Conservation (phyloP, 2,797 vertebrate species). For the Ceyx erithaca region DNA sequence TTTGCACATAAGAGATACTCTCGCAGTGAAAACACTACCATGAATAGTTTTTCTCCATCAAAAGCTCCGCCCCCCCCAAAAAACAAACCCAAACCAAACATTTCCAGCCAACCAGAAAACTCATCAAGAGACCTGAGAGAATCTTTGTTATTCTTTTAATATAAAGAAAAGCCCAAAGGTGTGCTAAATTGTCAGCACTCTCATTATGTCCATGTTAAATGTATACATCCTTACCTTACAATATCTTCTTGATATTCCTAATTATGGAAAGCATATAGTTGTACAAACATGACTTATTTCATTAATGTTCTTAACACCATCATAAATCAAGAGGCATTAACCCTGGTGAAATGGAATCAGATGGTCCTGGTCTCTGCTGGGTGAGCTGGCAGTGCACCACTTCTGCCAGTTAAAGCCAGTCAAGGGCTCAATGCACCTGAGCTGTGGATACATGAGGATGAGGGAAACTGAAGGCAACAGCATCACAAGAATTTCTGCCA, state of each 20-base stretch:
- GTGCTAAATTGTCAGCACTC: neutral
- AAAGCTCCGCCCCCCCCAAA: neutral
- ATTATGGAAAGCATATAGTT: neutral
- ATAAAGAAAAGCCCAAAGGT: neutral
- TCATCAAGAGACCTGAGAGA: neutral
- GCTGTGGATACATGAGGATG: accelerated
- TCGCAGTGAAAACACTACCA: neutral
- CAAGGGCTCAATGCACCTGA: neutral
- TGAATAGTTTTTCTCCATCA: neutral
- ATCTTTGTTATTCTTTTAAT: neutral
- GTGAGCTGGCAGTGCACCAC: neutral
- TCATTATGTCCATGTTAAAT: neutral
- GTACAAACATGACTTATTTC: neutral
- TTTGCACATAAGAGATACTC: neutral
- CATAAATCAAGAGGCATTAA: neutral
- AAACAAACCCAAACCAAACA: neutral
- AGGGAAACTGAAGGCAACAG: neutral
- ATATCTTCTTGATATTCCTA: neutral
- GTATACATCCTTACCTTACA: neutral
- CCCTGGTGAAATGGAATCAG: neutral
- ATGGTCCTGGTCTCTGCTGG: neutral
- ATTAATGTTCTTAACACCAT: neutral
- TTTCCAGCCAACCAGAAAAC: neutral
- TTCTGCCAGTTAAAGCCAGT: neutral
- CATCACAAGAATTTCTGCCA: neutral